phyloP scores from a whole-genome alignment of 2,888 invertebrate genomes.

The Drosophila barbarae region DNA sequence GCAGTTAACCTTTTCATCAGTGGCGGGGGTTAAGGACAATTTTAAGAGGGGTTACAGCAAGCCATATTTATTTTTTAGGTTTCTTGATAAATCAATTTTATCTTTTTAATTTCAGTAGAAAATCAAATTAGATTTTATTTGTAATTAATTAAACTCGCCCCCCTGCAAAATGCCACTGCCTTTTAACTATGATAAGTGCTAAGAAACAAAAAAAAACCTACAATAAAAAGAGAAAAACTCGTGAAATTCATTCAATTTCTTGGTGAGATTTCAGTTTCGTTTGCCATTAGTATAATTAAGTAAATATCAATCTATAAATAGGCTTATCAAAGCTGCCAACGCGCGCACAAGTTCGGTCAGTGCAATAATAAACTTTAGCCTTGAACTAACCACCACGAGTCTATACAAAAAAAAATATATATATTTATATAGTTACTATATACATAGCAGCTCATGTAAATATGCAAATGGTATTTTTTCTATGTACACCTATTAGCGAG shows the following conservation, averaged over 20 bases:
- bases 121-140: too few species aligned
- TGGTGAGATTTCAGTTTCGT: slow-evolving; percentile 58
- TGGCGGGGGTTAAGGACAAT: background rate
- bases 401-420: slow-evolving; percentile 8
- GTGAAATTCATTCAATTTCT: slow-evolving; percentile 54
- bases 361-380: slow-evolving; percentile 37
- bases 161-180: background rate
- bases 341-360: slow-evolving; percentile 6
- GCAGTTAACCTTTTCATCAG: slow-evolving; percentile 8
- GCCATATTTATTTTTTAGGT: background rate
- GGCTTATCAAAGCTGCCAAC: slow-evolving; percentile 33
- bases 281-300: slow-evolving; percentile 49
- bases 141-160: background rate
- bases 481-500: slow-evolving; percentile 10
- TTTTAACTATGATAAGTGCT: slow-evolving; percentile 48
- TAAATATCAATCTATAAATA: slow-evolving; percentile 36
- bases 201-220: slow-evolving; percentile 6
- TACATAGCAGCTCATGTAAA: slow-evolving; percentile 13
- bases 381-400: slow-evolving; percentile 33
- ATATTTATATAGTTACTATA: slow-evolving; percentile 2
- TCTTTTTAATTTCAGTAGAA: background rate
- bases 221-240: slow-evolving; percentile 16
- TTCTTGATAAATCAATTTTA: background rate
- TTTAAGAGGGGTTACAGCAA: background rate
- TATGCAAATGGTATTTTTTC: slow-evolving; percentile 25